Percentiles rank a stretch among this genome's conserved stretches.
phyloP scores from a whole-genome alignment of 1,140 invertebrate genomes.

The Eupristina koningsbergeri region DNA sequence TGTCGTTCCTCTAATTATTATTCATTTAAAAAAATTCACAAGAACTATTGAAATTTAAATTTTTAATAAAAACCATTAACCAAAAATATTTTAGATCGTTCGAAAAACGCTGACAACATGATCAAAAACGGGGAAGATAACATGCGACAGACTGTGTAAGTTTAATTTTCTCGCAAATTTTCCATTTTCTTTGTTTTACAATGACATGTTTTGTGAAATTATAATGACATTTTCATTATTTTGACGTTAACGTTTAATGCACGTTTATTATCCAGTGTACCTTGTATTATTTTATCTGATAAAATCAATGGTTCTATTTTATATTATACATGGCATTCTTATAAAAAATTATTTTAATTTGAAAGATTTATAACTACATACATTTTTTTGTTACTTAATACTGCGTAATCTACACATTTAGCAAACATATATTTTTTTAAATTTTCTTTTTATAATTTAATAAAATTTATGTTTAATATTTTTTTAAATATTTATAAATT shows the following conservation, averaged over 20 bases:
- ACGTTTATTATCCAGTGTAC: not conserved
- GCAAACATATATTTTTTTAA: not conserved
- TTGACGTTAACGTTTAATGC: not conserved
- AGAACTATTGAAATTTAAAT: not conserved
- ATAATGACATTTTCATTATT: not conserved
- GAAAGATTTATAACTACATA: not conserved
- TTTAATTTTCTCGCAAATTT: conserved; percentile 32
- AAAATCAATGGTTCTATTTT: not conserved
- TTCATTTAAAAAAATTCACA: not conserved
- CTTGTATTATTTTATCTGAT: not conserved
- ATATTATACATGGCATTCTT: not conserved
- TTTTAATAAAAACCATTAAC: not conserved
- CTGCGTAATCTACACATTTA: not conserved
- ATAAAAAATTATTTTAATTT: not conserved
- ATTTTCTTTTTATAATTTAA: not conserved
- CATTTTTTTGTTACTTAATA: not conserved
- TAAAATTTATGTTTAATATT: not conserved
- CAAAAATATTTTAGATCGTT: conserved; percentile 22
- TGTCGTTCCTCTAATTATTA: conserved; percentile 14
- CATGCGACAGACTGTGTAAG: conserved; percentile 65
- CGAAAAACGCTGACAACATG: conserved; percentile 55
- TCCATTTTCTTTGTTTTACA: conserved; percentile 15
- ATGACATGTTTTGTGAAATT: not conserved
- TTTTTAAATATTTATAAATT: conserved; percentile 52
- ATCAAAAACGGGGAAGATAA: conserved; percentile 62